Evolutionary conservation across 2,888 invertebrate genomes (phyloP), one percentile per base, ranked within the genome.

Genomic region (Phyllotreta cruciferae): DNA sequence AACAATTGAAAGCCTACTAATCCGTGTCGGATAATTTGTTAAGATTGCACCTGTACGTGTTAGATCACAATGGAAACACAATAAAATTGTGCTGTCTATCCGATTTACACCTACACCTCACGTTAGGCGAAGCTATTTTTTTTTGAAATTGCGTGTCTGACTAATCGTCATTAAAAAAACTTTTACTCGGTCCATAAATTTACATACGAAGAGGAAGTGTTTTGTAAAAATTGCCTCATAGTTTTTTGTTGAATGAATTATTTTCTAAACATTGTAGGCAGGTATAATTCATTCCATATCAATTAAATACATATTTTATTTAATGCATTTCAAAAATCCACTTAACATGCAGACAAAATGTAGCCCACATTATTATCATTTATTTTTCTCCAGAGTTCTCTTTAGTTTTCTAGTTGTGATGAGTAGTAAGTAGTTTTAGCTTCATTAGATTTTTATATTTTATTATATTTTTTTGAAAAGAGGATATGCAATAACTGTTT

Each of bases 71-170:
- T 37, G 38, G 52, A 34, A 47, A 34, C 11, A 35, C 49, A 49
- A 49, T 49, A 7, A 38, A 8, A n/a, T 6, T 52, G 10, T 36
- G 14, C 36, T 8, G 24, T 50, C n/a, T 50, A 14, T 36, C 37
- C 38, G 52, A 52, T 52, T 52, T 52, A 52, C 52, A 52, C 52
- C 52, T 37, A 52, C 52, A 52, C 52, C 5, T 52, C 6, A n/a
- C 24, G 38, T 52, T 52, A 50, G 8, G 14, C 3, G 13, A 49
- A 14, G 1, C 14, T 9, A 35, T 49, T 24, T 24, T 49, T 49
- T 35, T 10, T 13, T 37, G 38, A 52, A 52, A 52, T 35, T 35
- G 35, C 36, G 34, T 10, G 36, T 11, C 24, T 14, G 24, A 9
- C 47, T 14, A 35, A 49, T 49, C 49, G 49, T 8, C 10, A 49